Evolutionary conservation across 2,888 invertebrate genomes (phyloP).

Genomic region (Apotomis capreana): DNA sequence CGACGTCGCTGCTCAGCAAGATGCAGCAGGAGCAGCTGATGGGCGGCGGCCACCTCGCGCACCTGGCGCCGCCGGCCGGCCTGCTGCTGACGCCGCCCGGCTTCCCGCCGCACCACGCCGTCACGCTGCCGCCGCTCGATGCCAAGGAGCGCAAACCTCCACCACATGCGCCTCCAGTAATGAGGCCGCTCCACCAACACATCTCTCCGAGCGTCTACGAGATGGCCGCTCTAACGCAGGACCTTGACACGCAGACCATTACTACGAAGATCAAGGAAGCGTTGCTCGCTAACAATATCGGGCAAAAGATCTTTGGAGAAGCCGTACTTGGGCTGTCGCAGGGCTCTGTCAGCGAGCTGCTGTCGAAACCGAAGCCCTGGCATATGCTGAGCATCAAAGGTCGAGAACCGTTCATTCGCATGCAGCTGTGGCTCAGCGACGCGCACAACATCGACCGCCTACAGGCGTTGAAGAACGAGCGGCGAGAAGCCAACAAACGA

Average conservation of each 20-base stretch:
- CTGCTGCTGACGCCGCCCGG: constrained; percentile 90
- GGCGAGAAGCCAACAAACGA: constrained; percentile 95
- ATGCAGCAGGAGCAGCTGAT: constrained; percentile 87
- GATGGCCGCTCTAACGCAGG: constrained; percentile 98
- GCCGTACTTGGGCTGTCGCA: constrained; percentile 98
- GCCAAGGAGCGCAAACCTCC: constrained; percentile 83
- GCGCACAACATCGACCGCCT: constrained; percentile 96
- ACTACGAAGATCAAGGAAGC: constrained; percentile 99
- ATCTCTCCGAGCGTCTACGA: constrained; percentile 98
- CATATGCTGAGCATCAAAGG: constrained; percentile 99
- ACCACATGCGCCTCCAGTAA: constrained; percentile 84
- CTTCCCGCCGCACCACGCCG: constrained; percentile 89
- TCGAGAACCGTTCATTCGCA: constrained; percentile 96
- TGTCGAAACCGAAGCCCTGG: constrained; percentile 99
- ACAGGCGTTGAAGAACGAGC: constrained; percentile 94
- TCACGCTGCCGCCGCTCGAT: constrained; percentile 86
- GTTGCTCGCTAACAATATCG: constrained; percentile 97
- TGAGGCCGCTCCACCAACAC: constrained; percentile 91
- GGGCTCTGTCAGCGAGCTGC: constrained; percentile 97
- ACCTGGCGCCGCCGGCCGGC: constrained; percentile 81
- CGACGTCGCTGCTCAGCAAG: constrained; percentile 85
- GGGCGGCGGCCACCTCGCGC: constrained; percentile 81
- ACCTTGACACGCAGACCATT: constrained; percentile 97
- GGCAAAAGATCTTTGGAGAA: constrained; percentile 99
- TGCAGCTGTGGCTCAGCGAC: constrained; percentile 98